Evolutionary conservation across 1,140 invertebrate species (phyloP).

Genomic region (Diorhabda sublineata): DNA sequence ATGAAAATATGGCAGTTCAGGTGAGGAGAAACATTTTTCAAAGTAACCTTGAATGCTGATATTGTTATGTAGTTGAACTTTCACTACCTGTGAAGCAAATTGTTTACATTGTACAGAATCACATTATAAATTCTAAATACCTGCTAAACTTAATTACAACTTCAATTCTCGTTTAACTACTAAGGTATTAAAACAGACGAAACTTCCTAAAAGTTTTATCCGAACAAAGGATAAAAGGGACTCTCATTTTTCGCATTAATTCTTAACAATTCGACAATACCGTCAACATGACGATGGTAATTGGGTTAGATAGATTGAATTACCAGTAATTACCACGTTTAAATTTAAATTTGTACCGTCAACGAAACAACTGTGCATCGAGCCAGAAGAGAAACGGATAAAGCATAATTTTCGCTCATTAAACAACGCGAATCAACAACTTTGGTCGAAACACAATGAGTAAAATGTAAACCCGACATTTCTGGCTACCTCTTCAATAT

Average conservation of each 20-base stretch:
- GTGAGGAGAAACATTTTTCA: too few relatives aligned
- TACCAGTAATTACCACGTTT: background rate
- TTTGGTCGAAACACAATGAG: background rate
- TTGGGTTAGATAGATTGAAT: constrained; percentile 2
- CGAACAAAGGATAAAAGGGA: background rate
- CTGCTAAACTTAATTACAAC: too few relatives aligned
- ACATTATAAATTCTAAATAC: too few relatives aligned
- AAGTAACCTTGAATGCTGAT: too few relatives aligned
- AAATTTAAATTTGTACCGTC: background rate
- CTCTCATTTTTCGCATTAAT: background rate
- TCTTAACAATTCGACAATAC: background rate
- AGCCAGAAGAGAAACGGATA: background rate
- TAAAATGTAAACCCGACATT: background rate
- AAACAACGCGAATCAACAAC: background rate
- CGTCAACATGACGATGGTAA: background rate
- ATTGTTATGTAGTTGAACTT: too few relatives aligned
- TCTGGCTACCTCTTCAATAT: background rate
- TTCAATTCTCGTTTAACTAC: too few relatives aligned
- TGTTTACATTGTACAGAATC: too few relatives aligned
- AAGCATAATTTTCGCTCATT: constrained; percentile 2
- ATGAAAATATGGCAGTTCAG: too few relatives aligned
- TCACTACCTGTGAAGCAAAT: too few relatives aligned
- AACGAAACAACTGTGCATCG: background rate
- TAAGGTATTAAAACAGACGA: background rate
- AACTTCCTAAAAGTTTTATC: background rate